Percentiles rank a stretch among this genome's conserved stretches.
phyloP scores from a whole-genome alignment of 53 echinoderm and acorn worm genomes.

The Apostichopus leukothele region DNA sequence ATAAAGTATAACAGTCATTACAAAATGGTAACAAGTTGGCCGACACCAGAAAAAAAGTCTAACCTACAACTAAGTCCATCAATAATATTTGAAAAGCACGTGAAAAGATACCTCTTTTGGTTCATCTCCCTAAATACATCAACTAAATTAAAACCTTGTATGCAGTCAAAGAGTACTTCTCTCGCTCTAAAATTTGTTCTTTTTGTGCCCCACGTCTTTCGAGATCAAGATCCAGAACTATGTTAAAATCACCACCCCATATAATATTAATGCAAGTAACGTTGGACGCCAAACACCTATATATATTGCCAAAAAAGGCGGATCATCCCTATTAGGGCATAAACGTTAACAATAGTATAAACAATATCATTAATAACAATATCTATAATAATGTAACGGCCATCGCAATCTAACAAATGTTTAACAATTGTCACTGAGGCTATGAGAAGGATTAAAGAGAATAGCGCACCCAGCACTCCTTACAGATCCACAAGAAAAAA shows the following conservation, averaged over 20 bases:
- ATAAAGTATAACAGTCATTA: constrained; percentile 20
- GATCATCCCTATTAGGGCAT: background rate
- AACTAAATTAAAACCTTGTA: background rate
- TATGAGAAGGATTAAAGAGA: background rate
- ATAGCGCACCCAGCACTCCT: background rate
- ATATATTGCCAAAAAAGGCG: background rate
- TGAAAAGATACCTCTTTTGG: background rate
- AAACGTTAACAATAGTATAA: background rate
- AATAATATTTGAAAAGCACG: constrained; percentile 8
- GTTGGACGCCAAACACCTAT: no score
- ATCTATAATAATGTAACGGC: background rate
- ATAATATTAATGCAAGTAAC: background rate
- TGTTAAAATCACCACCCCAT: constrained; percentile 10
- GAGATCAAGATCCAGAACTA: background rate
- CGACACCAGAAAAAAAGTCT: background rate
- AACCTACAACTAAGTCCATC: constrained; percentile 13
- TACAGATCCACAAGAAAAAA: background rate
- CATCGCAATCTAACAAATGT: background rate
- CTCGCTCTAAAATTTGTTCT: background rate
- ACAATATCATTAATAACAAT: background rate
- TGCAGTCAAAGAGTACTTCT: constrained; percentile 11
- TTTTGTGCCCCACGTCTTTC: background rate
- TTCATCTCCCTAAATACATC: background rate
- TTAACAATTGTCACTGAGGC: background rate
- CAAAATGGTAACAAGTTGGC: background rate